These are phyloP conservation scores for Meteorus sp. DNA, from an alignment of 1,140 invertebrate genomes.

Conservation along the genomic window DNA sequence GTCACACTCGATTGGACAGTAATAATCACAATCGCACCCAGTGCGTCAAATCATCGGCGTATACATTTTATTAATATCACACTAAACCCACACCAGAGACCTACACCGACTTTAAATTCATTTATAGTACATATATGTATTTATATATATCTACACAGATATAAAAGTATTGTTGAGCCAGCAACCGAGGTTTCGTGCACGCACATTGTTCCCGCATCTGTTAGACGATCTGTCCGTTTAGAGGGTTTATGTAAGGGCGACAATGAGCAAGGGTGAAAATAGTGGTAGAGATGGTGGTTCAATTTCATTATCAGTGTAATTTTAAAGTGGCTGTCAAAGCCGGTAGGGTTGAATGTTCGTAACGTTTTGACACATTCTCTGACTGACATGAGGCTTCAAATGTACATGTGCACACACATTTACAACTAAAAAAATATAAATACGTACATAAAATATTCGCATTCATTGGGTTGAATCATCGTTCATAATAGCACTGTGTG, in stretches of 20 bases:
- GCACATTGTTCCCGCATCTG: conserved; percentile 53
- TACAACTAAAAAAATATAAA: no score
- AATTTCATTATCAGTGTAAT: conserved; percentile 58
- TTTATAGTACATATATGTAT: no score
- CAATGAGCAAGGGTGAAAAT: conserved; percentile 5
- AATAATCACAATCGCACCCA: neutral
- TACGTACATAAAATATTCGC: no score
- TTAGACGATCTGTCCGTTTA: conserved; percentile 34
- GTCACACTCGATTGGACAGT: no score
- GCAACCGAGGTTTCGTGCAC: conserved; percentile 38
- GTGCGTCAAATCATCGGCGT: neutral
- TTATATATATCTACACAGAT: no score
- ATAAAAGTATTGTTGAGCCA: conserved; percentile 17
- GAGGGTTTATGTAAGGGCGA: neutral
- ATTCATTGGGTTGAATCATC: no score
- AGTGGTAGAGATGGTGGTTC: conserved; percentile 36
- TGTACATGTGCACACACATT: no score
- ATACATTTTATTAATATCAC: neutral
- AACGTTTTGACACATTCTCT: conserved; percentile 23
- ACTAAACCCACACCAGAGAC: conserved; percentile 9
- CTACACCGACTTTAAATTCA: conserved; percentile 50
- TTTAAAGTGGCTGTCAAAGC: conserved; percentile 55
- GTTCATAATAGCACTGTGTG: no score
- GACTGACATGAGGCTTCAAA: conserved; percentile 18
- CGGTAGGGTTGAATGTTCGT: neutral